Conservation (phyloP, 2,113 vertebrate species). For the Tragelaphus imberbis region DNA sequence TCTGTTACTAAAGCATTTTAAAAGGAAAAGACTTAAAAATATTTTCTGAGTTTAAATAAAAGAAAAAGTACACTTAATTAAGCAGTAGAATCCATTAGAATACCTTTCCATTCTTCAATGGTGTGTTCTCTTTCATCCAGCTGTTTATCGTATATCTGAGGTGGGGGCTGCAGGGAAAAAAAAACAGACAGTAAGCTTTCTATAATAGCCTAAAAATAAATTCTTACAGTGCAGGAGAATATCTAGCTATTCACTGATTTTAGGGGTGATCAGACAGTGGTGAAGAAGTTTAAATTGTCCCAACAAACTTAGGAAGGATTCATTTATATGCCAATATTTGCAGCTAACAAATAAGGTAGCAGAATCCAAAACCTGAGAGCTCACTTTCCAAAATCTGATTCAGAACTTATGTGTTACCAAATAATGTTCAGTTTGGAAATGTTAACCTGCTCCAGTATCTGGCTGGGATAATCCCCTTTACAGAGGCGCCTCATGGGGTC, state of each 20-base stretch:
- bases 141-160: constrained; percentile 99
- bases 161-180: constrained; percentile 88
- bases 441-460: not conserved
- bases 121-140: constrained; percentile 99
- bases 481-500: not conserved
- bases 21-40: not conserved
- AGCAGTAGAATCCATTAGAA: constrained; percentile 44
- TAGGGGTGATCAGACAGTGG: not conserved
- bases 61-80: not conserved
- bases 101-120: constrained; percentile 99
- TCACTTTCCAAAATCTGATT: not conserved
- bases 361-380: not conserved
- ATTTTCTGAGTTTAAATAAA: not conserved
- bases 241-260: not conserved
- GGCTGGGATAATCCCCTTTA: not conserved
- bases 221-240: not conserved
- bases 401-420: not conserved
- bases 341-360: not conserved
- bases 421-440: not conserved
- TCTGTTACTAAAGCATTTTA: not conserved
- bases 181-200: constrained; percentile 61
- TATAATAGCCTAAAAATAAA: not conserved
- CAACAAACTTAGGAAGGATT: not conserved
- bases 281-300: not conserved
- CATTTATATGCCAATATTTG: not conserved